Evolutionary conservation across 1,140 invertebrate genomes (phyloP).

Genomic region (Philotrypesis tridentata): DNA sequence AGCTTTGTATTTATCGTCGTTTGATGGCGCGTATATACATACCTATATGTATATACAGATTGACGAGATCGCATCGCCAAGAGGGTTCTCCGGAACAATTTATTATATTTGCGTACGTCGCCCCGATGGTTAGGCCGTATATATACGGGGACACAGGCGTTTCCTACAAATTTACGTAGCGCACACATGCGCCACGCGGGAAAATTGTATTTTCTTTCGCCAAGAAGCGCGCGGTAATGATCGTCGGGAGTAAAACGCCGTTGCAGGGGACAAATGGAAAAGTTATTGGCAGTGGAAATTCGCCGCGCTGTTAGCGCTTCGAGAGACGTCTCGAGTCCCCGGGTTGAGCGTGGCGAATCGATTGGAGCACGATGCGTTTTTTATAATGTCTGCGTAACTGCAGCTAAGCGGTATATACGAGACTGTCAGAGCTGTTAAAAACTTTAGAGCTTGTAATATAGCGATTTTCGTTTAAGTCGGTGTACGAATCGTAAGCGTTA

Average conservation of each 20-base stretch:
- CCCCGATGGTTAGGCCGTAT: neutral
- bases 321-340: no score
- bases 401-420: no score
- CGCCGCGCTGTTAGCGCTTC: no score
- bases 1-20: slow-evolving; percentile 35
- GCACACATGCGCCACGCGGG: neutral
- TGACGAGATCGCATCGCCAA: neutral
- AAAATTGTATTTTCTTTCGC: slow-evolving; percentile 4
- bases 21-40: neutral
- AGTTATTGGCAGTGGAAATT: neutral
- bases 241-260: neutral
- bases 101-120: slow-evolving; percentile 17
- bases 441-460: no score
- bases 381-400: no score
- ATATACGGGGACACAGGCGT: neutral
- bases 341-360: no score
- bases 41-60: neutral
- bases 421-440: no score
- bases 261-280: slow-evolving; percentile 4
- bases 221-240: neutral
- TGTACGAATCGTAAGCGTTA: no score
- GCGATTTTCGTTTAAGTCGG: no score
- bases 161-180: slow-evolving; percentile 15
- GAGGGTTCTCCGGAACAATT: neutral
- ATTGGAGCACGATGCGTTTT: no score